Evolutionary conservation across 2,797 vertebrate species (phyloP).

Genomic region (Sparidentex hasta): DNA sequence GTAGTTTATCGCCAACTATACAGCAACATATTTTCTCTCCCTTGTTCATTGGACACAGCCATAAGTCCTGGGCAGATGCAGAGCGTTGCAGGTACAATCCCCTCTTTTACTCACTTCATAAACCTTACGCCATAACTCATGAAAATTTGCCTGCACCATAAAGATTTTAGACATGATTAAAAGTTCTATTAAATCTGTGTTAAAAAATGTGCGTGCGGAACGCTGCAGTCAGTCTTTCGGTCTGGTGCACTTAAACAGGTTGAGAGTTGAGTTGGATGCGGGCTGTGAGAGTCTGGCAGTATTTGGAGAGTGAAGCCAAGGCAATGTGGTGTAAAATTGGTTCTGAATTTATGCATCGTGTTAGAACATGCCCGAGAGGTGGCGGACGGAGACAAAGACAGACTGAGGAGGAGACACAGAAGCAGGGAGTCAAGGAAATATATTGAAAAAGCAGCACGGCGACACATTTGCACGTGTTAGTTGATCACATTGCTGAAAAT

Average conservation of each 20-base stretch:
- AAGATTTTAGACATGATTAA: conserved; percentile 71
- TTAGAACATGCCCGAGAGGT: conserved; percentile 61
- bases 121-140: conserved; percentile 60
- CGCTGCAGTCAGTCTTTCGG: conserved; percentile 60
- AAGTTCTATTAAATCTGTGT: conserved; percentile 58
- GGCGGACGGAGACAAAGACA: conserved; percentile 43
- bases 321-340: conserved; percentile 83
- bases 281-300: conserved; percentile 51
- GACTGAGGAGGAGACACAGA: conserved; percentile 18
- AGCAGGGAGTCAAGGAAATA: not conserved
- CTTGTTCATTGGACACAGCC: conserved; percentile 28
- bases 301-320: conserved; percentile 62
- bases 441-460: not conserved
- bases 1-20: conserved; percentile 28
- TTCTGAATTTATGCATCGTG: conserved; percentile 77
- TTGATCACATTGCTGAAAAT: not conserved
- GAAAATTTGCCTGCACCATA: conserved; percentile 56
- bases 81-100: conserved; percentile 34
- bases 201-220: conserved; percentile 25
- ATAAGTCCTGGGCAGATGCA: conserved; percentile 40
- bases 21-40: conserved; percentile 28
- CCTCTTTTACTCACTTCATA: conserved; percentile 63
- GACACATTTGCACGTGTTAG: not conserved
- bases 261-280: conserved; percentile 56
- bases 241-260: conserved; percentile 71